phyloP scores from a whole-genome alignment of 2,888 invertebrate species.

The Onchidella celtica region DNA sequence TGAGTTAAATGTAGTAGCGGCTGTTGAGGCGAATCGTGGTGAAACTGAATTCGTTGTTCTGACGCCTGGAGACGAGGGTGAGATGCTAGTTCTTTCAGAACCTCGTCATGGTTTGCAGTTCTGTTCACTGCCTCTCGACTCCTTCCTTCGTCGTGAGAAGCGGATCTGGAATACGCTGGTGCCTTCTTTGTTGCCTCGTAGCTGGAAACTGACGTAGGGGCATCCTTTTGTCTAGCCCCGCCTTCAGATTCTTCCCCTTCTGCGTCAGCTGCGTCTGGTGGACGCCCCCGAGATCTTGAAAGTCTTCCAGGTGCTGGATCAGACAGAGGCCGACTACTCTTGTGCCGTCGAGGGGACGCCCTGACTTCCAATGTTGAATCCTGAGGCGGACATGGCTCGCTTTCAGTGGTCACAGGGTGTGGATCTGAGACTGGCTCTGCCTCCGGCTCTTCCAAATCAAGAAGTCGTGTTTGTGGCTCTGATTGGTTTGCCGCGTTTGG shows the following conservation, averaged over 20 bases:
- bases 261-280: background rate
- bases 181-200: background rate
- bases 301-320: constrained; percentile 24
- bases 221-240: background rate
- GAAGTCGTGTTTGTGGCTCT: background rate
- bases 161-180: background rate
- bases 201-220: background rate
- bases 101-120: background rate
- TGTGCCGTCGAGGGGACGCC: constrained; percentile 6
- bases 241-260: background rate
- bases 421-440: background rate
- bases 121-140: background rate
- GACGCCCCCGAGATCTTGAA: background rate
- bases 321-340: constrained; percentile 17
- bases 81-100: constrained; percentile 14
- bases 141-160: constrained; percentile 22
- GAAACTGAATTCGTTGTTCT: constrained; percentile 49
- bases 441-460: background rate
- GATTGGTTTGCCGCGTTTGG: background rate
- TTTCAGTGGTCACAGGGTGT: background rate
- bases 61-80: constrained; percentile 40
- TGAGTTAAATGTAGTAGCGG: constrained; percentile 40
- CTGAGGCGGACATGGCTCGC: background rate
- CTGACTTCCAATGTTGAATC: background rate
- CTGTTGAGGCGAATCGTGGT: constrained; percentile 54